These are phyloP conservation scores for Drosophila ficusphila DNA, from an alignment of 1,140 invertebrate genomes.

Conservation along the genomic window DNA sequence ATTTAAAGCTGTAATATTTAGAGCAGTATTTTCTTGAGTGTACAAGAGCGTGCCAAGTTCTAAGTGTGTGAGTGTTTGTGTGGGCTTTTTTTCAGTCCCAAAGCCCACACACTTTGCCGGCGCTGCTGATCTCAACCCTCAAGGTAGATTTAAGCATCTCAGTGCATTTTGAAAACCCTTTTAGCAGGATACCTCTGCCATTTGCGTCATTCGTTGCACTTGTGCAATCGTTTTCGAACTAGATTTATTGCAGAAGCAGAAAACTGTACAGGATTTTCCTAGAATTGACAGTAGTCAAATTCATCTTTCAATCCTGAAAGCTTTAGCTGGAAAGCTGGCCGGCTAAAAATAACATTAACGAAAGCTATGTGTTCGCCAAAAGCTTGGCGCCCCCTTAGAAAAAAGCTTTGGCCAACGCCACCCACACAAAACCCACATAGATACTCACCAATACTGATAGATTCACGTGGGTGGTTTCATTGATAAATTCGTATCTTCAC, in stretches of 20 bases:
- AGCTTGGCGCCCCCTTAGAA: conserved; percentile 12
- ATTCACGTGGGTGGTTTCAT: conserved; percentile 77
- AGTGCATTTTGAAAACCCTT: neutral
- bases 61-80: conserved; percentile 20
- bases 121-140: conserved; percentile 50
- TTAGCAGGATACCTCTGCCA: neutral
- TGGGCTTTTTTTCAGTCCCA: conserved; percentile 36
- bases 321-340: conserved; percentile 25
- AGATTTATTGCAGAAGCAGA: neutral
- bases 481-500: conserved; percentile 64
- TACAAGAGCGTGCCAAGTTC: neutral
- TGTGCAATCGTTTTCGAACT: neutral
- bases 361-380: conserved; percentile 37
- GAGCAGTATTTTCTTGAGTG: neutral
- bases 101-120: conserved; percentile 26
- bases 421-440: conserved; percentile 13
- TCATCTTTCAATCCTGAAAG: conserved; percentile 40
- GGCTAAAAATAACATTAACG: conserved; percentile 63
- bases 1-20: no score
- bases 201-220: conserved; percentile 52
- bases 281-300: neutral
- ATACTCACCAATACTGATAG: neutral
- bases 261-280: conserved; percentile 12
- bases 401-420: conserved; percentile 33
- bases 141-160: neutral